Percentiles rank a stretch among this genome's conserved stretches.
Evolutionary conservation across 2,113 vertebrate species (phyloP).

Genomic region (human (Homo sapiens)): GRCh38 chr2:145599001-145599500

Average conservation of each 20-base stretch:
- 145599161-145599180: background rate
- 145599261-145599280: background rate
- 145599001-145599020: conserved; percentile 58
- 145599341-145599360: background rate
- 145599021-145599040: conserved; percentile 49
- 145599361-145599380: background rate
- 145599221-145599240: background rate
- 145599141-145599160: background rate
- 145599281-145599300: background rate
- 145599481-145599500: background rate
- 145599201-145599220: background rate
- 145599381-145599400: background rate
- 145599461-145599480: conserved; percentile 14
- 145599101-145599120: conserved; percentile 61
- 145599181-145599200: background rate
- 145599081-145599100: conserved; percentile 69
- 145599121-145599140: background rate
- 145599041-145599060: background rate
- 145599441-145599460: background rate
- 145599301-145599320: background rate
- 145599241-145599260: background rate
- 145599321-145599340: background rate
- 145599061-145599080: background rate
- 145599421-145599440: background rate
- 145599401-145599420: background rate